Base-by-base conservation (phyloP, 1,140 invertebrate genomes). In the Ephestia elutella region DNA sequence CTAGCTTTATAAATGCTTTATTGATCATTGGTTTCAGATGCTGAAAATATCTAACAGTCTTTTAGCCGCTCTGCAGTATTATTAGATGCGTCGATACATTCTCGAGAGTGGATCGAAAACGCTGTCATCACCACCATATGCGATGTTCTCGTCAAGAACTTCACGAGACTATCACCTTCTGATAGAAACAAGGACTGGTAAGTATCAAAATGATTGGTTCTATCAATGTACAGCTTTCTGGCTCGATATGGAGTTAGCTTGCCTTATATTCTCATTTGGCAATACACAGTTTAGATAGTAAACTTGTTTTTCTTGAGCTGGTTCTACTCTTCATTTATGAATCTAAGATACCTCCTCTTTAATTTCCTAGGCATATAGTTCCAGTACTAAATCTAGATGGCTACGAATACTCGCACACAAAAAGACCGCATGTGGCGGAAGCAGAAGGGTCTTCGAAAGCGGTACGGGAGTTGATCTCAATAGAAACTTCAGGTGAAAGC, bases 301-400 rank as follows among this genome's bases (percentile, higher is more conserved):
- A 25, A 25, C 21, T 25, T 25, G 21, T 25, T 25, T 25, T n/a
- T n/a, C n/a, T n/a, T n/a, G n/a, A n/a, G n/a, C n/a, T n/a, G n/a
- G n/a, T n/a, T n/a, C n/a, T 25, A 25, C 2, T 25, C 2, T 25
- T 7, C 21, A 25, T 25, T 7, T 25, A 25, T n/a, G 5, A 44
- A 17, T 15, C 13, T 44, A 44, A 44, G 3, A 2, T 15, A n/a
- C n/a, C n/a, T n/a, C n/a, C n/a, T n/a, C n/a, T n/a, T 44, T 3
- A 54, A 5, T 49, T 48, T 20, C 35, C 9, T n/a, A 88, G 86
- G 87, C 91, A 94, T 70, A 90, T 97, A 55, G 82, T 96, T 19
- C 95, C 95, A 0, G 90, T 95, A 10, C 86, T 92, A 38, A 96
- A 96, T 90, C 95, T 95, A 0, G 95, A 97, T 75, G 95, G 95